Base-by-base conservation (phyloP, 2,888 invertebrate species). In the Apamea crenata region DNA sequence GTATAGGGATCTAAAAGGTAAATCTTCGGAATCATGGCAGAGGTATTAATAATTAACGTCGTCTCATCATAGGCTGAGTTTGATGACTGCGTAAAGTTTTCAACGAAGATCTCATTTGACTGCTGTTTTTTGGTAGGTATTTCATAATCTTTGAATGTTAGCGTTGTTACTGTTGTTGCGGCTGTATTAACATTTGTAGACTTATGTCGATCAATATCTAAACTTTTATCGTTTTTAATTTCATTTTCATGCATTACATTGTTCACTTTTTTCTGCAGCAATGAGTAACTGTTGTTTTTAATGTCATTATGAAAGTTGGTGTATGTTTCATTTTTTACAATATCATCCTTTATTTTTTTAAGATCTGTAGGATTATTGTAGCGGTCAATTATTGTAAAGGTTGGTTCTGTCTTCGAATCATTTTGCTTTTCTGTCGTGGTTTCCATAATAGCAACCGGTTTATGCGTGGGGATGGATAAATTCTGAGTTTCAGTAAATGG, bases 1-100 rank as follows among this genome's bases (percentile, higher is more conserved):
- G 8, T 65, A 53, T 59, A 32, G 1, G 74, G 69, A 56, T 78
- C 67, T 68, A 80, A 69, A 73, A 85, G 40, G 25, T 76, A 71
- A 67, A 61, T 80, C 1, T 75, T 61, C n/a, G 78, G 36, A 44
- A 73, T 56, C 0, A 67, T 61, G 6, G 61, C 36, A 44, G 74
- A 53, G 0, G 14, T 44, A 29, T 67, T 76, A 8, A 47, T 16
- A 36, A 66, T n/a, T n/a, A 47, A 47, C 4, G 47, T 69, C 29
- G 7, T 29, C 47, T 47, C 69, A 29, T 69, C 47, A 21, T 47
- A 25, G 25, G 14, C 14, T 29, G 47, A 14, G 14, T 29, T 69
- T 69, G 29, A 47, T 29, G 8, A 29, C 7, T 47, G 69, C 47
- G 14, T 69, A 69, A 47, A 14, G 1, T 69, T 47, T 69, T 32